Percentiles rank a stretch among this genome's conserved stretches.
Evolutionary conservation across 1,140 invertebrate genomes (phyloP).

Genomic region (Ceratitis capitata): DNA sequence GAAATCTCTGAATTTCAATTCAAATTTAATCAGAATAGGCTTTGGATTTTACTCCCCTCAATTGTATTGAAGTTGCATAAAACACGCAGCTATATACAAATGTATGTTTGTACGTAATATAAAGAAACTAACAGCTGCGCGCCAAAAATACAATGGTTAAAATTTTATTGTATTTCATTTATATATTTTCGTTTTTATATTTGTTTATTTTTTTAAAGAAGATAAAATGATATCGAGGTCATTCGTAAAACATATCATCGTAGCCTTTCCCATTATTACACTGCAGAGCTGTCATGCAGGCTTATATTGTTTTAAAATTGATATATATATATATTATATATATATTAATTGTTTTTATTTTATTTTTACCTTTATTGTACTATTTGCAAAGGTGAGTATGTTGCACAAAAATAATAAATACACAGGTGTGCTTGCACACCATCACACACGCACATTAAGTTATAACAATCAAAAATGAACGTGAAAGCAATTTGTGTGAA

Average conservation of each 20-base stretch:
- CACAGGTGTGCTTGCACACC: not conserved
- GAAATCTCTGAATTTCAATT: not conserved
- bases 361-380: not conserved
- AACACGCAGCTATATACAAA: not conserved
- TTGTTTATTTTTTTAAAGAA: not conserved
- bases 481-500: not conserved
- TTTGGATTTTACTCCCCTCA: not conserved
- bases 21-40: not conserved
- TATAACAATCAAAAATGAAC: not conserved
- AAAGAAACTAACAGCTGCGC: not conserved
- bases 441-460: no score
- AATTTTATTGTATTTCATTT: not conserved
- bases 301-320: not conserved
- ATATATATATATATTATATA: no score
- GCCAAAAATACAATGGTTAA: not conserved
- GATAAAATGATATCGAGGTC: not conserved
- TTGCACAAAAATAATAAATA: not conserved
- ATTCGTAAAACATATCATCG: not conserved
- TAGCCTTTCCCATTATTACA: not conserved
- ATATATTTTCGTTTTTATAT: no score
- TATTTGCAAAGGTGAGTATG: not conserved
- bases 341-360: no score
- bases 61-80: not conserved
- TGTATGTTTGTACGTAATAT: no score
- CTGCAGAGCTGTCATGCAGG: not conserved